phyloP scores from a whole-genome alignment of 2,113 vertebrate species.

The Castor canadensis region DNA sequence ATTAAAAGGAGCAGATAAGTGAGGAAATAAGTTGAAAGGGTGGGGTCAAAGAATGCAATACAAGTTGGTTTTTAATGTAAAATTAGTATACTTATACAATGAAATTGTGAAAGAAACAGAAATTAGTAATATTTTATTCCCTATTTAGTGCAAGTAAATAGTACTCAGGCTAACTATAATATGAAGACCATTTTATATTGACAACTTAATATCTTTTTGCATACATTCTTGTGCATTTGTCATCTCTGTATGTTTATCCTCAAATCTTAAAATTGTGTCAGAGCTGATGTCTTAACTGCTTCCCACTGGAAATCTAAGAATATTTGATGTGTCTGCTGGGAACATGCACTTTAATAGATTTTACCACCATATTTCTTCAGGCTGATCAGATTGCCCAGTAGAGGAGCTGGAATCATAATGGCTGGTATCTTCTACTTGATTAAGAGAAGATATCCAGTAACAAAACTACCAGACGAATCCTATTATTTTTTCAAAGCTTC shows the following conservation, averaged over 20 bases:
- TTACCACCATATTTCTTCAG: background rate
- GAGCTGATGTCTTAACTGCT: background rate
- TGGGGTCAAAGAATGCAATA: background rate
- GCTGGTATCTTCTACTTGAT: background rate
- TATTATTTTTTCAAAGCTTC: background rate
- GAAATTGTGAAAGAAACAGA: background rate
- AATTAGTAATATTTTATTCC: background rate
- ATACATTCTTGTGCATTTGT: background rate
- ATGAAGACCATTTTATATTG: background rate
- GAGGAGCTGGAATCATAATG: background rate
- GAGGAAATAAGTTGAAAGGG: background rate
- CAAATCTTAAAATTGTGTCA: background rate
- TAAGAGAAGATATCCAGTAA: conserved; percentile 12
- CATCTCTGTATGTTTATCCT: background rate
- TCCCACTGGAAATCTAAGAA: background rate
- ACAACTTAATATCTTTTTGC: background rate
- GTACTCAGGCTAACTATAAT: background rate
- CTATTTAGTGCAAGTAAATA: background rate
- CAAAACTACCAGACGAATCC: background rate
- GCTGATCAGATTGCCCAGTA: background rate
- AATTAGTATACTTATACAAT: background rate
- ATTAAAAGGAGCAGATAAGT: background rate
- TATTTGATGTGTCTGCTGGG: background rate
- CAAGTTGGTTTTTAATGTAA: background rate
- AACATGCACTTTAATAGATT: background rate